phyloP scores from a whole-genome alignment of 2,797 vertebrate genomes.

The Bothrops alternatus region DNA sequence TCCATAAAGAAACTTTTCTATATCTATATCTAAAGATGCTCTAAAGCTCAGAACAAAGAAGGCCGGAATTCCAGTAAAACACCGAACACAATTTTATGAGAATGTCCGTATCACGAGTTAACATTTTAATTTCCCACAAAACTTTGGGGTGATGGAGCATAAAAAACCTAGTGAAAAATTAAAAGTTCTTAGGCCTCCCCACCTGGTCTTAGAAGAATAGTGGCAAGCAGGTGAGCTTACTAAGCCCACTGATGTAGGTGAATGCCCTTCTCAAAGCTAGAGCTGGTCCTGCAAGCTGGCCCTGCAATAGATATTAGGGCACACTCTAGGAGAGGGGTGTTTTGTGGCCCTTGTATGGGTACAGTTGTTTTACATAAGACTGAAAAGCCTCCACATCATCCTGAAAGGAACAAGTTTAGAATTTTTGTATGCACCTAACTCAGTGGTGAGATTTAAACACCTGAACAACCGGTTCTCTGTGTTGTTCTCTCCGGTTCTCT shows the following conservation, averaged over 20 bases:
- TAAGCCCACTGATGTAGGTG: not conserved
- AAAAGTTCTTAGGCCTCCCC: not conserved
- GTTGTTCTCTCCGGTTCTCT: too few relatives aligned
- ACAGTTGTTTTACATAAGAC: not conserved
- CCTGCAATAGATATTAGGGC: not conserved
- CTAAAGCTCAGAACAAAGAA: not conserved
- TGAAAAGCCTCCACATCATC: not conserved
- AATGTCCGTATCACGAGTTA: not conserved
- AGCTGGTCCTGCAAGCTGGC: not conserved
- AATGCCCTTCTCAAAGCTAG: not conserved
- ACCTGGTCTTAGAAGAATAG: not conserved
- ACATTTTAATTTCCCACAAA: not conserved
- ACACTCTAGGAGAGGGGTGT: not conserved
- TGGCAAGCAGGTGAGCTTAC: too few relatives aligned
- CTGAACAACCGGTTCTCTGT: too few relatives aligned
- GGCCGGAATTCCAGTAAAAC: not conserved
- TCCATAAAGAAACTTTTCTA: not conserved
- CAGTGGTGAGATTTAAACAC: too few relatives aligned
- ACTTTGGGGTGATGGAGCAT: not conserved
- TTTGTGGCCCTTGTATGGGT: not conserved
- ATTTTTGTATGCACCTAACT: not conserved
- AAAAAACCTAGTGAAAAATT: not conserved
- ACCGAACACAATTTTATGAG: not conserved
- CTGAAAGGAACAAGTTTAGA: not conserved
- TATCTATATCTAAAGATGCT: not conserved